These are phyloP conservation scores for Leptinotarsa peninsularis DNA, from an alignment of 2,888 invertebrate species.

Conservation along the genomic window DNA sequence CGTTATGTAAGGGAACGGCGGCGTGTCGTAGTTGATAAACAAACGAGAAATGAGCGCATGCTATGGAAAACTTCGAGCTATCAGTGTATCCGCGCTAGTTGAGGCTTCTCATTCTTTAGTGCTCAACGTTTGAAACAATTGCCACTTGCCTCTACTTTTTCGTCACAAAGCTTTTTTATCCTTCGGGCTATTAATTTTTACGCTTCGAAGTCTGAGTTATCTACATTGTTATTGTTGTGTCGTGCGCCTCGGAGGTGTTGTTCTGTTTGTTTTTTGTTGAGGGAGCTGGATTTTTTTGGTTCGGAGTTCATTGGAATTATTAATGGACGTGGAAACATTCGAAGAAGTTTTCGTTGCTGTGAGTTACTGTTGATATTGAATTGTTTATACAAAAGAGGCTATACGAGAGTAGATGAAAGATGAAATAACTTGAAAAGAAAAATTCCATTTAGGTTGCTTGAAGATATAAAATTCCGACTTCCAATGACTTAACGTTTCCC, in stretches of 20 bases:
- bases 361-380: slow-evolving; percentile 15
- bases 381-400: not conserved
- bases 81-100: slow-evolving; percentile 19
- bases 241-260: not conserved
- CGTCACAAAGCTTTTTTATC: slow-evolving; percentile 10
- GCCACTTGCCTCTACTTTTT: slow-evolving; percentile 19
- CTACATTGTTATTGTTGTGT: slow-evolving; percentile 8
- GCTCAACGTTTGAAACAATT: slow-evolving; percentile 20
- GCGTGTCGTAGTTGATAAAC: slow-evolving; percentile 27
- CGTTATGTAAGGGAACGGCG: slow-evolving; percentile 29
- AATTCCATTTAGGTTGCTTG: too few species aligned
- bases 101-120: slow-evolving; percentile 5
- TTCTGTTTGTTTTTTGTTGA: not conserved
- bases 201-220: slow-evolving; percentile 13
- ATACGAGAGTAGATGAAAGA: too few species aligned
- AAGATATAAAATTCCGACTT: too few species aligned
- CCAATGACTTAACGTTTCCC: too few species aligned
- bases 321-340: slow-evolving; percentile 33
- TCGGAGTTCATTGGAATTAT: not conserved
- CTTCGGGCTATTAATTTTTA: slow-evolving; percentile 12
- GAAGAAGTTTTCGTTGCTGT: slow-evolving; percentile 30
- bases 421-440: too few species aligned
- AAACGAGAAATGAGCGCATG: slow-evolving; percentile 23
- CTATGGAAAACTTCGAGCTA: slow-evolving; percentile 18
- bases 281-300: slow-evolving; percentile 14